Evolutionary conservation across 2,888 invertebrate species (phyloP).

Genomic region (Macaria liturata): DNA sequence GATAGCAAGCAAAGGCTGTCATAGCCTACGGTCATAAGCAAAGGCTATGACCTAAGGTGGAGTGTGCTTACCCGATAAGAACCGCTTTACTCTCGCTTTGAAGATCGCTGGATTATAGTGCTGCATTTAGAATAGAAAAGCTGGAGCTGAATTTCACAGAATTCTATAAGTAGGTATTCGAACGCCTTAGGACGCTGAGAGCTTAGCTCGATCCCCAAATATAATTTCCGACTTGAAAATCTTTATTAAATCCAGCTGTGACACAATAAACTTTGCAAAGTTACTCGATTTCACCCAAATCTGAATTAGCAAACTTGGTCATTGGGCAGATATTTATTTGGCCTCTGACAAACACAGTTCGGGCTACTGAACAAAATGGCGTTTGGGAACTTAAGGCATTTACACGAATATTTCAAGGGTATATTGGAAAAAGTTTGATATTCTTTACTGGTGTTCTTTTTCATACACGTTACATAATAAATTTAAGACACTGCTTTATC

Average conservation of each 20-base stretch:
- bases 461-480: too few relatives aligned
- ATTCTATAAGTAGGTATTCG: too few relatives aligned
- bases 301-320: constrained; percentile 39
- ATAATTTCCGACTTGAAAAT: constrained; percentile 31
- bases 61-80: too few relatives aligned
- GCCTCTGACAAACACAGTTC: constrained; percentile 30
- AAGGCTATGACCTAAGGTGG: too few relatives aligned
- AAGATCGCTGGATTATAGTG: too few relatives aligned
- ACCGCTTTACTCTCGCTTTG: too few relatives aligned
- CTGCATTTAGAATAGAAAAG: too few relatives aligned
- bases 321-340: constrained; percentile 37
- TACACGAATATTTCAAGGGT: background rate
- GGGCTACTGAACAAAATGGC: constrained; percentile 9
- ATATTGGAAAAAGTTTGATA: background rate
- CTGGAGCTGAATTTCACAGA: too few relatives aligned
- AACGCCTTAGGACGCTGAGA: background rate
- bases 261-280: constrained; percentile 36
- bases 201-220: constrained; percentile 28
- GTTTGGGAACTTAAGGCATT: background rate
- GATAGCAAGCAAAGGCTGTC: too few relatives aligned
- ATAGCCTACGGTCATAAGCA: too few relatives aligned
- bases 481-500: too few relatives aligned
- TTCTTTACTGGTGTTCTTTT: too few relatives aligned
- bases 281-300: constrained; percentile 41
- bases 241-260: constrained; percentile 40